Conservation (phyloP, 2,113 vertebrate genomes). For the Brachypodius melanocephalos region DNA sequence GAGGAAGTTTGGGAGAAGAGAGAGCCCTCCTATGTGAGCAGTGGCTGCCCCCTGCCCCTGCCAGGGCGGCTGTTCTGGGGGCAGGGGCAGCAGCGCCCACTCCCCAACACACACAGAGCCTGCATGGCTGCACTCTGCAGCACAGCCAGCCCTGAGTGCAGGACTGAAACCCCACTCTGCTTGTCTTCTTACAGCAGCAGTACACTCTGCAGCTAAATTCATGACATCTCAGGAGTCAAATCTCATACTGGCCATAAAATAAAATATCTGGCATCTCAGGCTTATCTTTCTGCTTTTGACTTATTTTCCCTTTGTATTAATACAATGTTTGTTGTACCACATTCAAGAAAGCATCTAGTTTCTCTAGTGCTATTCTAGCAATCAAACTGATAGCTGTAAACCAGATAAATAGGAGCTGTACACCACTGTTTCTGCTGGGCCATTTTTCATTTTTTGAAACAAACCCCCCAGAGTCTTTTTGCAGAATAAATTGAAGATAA, state of each 20-base stretch:
- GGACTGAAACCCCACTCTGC: not conserved
- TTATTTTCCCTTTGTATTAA: slow-evolving; percentile 58
- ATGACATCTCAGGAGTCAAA: not conserved
- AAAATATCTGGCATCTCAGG: slow-evolving; percentile 33
- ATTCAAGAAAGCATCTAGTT: slow-evolving; percentile 51
- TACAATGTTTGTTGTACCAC: slow-evolving; percentile 8
- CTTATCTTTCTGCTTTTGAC: slow-evolving; percentile 51
- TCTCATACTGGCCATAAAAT: slow-evolving; percentile 1
- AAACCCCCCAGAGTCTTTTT: slow-evolving; percentile 73
- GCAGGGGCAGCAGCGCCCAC: rapidly evolving
- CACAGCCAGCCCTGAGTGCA: rapidly evolving
- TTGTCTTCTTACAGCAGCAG: not conserved
- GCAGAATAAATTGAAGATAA: slow-evolving; percentile 75
- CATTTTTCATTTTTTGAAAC: slow-evolving; percentile 79
- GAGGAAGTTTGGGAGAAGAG: not conserved
- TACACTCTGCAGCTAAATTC: not conserved
- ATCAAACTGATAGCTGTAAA: slow-evolving; percentile 72
- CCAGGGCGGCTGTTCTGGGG: rapidly evolving
- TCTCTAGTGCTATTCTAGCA: slow-evolving; percentile 54
- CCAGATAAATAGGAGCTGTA: slow-evolving; percentile 74
- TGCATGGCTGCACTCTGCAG: not conserved
- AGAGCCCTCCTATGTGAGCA: not conserved
- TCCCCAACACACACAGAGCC: not conserved
- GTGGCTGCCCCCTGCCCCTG: not conserved
- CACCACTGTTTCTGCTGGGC: slow-evolving; percentile 27